phyloP scores from a whole-genome alignment of 2,888 invertebrate species.

The Lasioglossum lativentre region DNA sequence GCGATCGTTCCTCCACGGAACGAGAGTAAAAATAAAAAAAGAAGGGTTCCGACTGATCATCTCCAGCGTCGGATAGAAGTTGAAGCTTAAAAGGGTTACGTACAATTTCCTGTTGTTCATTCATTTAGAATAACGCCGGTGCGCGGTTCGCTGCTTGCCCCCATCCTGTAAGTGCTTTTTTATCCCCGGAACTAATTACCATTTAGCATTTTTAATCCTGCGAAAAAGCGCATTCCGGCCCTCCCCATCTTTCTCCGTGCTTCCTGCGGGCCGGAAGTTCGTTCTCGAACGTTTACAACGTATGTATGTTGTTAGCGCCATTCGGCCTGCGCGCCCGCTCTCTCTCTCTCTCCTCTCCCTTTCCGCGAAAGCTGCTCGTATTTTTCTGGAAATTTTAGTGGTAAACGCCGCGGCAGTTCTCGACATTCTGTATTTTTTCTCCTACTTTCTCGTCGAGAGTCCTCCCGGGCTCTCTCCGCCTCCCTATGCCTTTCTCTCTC shows the following conservation, averaged over 20 bases:
- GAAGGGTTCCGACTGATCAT: slow-evolving; percentile 60
- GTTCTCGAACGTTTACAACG: slow-evolving; percentile 66
- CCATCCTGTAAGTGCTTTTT: slow-evolving; percentile 78
- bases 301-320: slow-evolving; percentile 70
- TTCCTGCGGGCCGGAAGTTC: slow-evolving; percentile 67
- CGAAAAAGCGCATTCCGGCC: slow-evolving; percentile 74
- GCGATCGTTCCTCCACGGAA: slow-evolving; percentile 11
- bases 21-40: slow-evolving; percentile 13
- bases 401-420: slow-evolving; percentile 60
- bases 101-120: slow-evolving; percentile 81
- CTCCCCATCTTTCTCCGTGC: slow-evolving; percentile 36
- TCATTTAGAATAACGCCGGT: slow-evolving; percentile 81
- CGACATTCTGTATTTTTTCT: slow-evolving; percentile 60
- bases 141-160: slow-evolving; percentile 69
- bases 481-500: background rate
- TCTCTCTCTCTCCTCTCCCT: slow-evolving; percentile 65
- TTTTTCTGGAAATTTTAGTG: slow-evolving; percentile 73
- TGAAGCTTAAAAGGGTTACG: slow-evolving; percentile 76
- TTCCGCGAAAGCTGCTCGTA: slow-evolving; percentile 68
- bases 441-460: slow-evolving; percentile 30
- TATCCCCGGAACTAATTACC: slow-evolving; percentile 82
- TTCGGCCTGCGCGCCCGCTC: slow-evolving; percentile 47
- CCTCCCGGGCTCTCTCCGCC: slow-evolving; percentile 34
- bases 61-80: slow-evolving; percentile 64
- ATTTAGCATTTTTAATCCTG: slow-evolving; percentile 83